Evolutionary conservation across 2,797 vertebrate species (phyloP), one percentile per base, ranked within the genome.

Genomic region (Champsocephalus esox): DNA sequence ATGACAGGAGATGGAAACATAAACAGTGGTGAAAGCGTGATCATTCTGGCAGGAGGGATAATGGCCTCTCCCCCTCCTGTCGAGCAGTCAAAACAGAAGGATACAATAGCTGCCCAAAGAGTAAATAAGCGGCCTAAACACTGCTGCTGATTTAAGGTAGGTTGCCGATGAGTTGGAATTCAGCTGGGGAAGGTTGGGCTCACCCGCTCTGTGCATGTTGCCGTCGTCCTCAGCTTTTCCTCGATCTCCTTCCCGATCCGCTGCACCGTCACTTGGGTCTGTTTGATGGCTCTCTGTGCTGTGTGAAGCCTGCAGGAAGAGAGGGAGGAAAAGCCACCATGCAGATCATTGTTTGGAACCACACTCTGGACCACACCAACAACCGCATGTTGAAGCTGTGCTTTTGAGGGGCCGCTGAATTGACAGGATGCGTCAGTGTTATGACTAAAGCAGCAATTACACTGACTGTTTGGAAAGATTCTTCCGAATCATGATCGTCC

Each of bases 241-340:
- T 99, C 98, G n/a, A 99, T 99, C 94, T 99, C 97, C 88, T 96
- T 98, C 83, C 98, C 98, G 70, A 98, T 97, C 91, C 95, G 99
- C 93, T 99, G 98, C 89, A 99, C 98, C 0, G 97, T 99, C 91
- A 98, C 96, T 94, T 99, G 98, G 92, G 97, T 99, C 95, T 99
- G 98, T 93, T 99, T 99, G 94, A 99, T 99, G 93, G 97, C 98
- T 94, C 97, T 96, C 88, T 99, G 98, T 66, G 98, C 97, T 73
- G 98, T 98, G 92, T 98, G 98, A 85, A 99, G 97, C 91, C 98
- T 99, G 94, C 52, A 74, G 62, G 44, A 43, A 64, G 54, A 82
- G 32, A 49, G 46, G 54, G 73, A 73, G 38, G 84, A 55, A 83
- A 54, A 77, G 69, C 77, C 50, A 84, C 19, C 50, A 48, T 75